Percentiles rank a stretch among this genome's conserved stretches.
These are phyloP conservation scores for Sphyrna mokarran DNA, from an alignment of 2,113 vertebrate genomes.

Conservation along the genomic window DNA sequence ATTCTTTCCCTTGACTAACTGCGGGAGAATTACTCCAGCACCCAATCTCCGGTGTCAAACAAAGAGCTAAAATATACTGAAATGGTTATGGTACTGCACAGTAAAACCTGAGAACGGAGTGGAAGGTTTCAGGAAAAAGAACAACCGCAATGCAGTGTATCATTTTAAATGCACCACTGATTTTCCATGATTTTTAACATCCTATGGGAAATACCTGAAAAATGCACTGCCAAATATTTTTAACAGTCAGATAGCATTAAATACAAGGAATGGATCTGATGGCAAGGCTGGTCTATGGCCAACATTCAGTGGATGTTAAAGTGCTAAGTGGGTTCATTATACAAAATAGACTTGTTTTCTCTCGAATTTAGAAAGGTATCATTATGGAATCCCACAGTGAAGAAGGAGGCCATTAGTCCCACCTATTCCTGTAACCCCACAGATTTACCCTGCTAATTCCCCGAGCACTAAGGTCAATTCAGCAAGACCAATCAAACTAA, in stretches of 20 bases:
- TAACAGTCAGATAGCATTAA: background rate
- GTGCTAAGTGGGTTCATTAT: background rate
- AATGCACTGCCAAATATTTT: background rate
- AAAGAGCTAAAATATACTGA: background rate
- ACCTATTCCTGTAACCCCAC: too few species aligned
- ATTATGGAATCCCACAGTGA: too few species aligned
- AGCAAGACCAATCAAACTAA: too few species aligned
- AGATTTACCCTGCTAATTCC: too few species aligned
- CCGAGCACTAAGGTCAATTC: too few species aligned
- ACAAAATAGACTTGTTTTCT: too few species aligned
- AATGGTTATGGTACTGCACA: background rate
- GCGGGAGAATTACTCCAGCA: background rate
- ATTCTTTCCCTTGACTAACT: background rate
- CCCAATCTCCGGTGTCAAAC: background rate
- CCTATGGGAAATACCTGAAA: background rate
- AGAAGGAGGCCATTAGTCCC: too few species aligned
- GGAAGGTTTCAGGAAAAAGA: background rate
- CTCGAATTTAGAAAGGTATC: too few species aligned
- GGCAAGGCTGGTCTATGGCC: background rate
- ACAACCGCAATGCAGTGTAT: background rate
- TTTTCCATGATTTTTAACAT: background rate
- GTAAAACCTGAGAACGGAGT: background rate
- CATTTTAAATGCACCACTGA: background rate
- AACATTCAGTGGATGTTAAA: background rate
- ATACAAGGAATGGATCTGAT: background rate